A percentile compares a stretch with the other conserved stretches of the same genome.
Evolutionary conservation across 2,797 vertebrate genomes (phyloP).

Genomic region (Octomys mimax): DNA sequence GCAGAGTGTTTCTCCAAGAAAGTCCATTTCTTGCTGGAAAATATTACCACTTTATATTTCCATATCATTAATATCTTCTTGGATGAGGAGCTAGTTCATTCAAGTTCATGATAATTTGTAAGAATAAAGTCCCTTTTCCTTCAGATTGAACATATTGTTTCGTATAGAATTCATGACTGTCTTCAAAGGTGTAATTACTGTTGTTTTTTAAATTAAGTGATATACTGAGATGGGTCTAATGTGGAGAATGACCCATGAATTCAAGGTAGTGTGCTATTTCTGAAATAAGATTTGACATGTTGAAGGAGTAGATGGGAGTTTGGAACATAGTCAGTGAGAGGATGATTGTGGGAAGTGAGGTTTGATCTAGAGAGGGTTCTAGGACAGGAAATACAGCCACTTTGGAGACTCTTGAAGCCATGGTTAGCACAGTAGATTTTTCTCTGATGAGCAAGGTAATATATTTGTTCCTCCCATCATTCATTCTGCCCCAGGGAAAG

Average conservation of each 20-base stretch:
- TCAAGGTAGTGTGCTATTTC: not conserved
- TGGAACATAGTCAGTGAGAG: not conserved
- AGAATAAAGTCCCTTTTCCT: not conserved
- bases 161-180: not conserved
- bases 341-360: not conserved
- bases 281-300: not conserved
- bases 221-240: not conserved
- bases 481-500: not conserved
- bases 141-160: not conserved
- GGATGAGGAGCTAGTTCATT: not conserved
- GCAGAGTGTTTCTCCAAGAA: constrained; percentile 11
- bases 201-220: not conserved
- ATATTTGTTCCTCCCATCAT: not conserved
- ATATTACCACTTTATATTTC: constrained; percentile 22
- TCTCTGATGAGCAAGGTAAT: not conserved
- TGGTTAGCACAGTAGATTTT: not conserved
- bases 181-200: not conserved
- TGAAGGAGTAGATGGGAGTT: not conserved
- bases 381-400: not conserved
- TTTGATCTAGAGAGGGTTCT: not conserved
- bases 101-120: constrained; percentile 30
- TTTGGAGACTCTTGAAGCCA: not conserved
- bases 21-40: constrained; percentile 27
- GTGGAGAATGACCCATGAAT: not conserved
- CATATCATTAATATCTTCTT: constrained; percentile 22